Conservation (phyloP, 2,888 invertebrate genomes). For the Metopia argyrocephala region DNA sequence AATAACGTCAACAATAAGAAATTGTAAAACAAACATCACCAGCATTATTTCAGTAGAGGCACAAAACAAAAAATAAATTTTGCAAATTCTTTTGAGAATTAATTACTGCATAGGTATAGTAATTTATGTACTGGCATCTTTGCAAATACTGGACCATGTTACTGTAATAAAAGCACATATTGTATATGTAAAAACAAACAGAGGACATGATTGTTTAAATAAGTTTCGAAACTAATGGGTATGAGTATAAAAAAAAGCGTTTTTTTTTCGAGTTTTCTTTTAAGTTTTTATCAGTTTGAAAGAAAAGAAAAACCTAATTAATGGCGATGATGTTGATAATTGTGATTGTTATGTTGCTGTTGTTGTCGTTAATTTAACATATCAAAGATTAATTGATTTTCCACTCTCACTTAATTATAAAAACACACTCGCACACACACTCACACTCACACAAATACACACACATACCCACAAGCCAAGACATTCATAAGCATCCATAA, state of each 20-base stretch:
- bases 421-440: slow-evolving; percentile 14
- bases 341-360: background rate
- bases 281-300: background rate
- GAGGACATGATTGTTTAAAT: too few species aligned
- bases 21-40: slow-evolving; percentile 23
- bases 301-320: background rate
- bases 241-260: too few species aligned
- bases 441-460: slow-evolving; percentile 36
- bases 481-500: too few species aligned
- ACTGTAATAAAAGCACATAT: too few species aligned
- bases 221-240: too few species aligned
- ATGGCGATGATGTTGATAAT: slow-evolving; percentile 3
- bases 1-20: slow-evolving; percentile 15
- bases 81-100: slow-evolving; percentile 34
- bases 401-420: slow-evolving; percentile 40
- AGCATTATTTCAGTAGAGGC: background rate
- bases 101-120: slow-evolving; percentile 31
- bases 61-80: too few species aligned
- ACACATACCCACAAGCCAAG: slow-evolving; percentile 30
- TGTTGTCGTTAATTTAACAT: slow-evolving; percentile 20
- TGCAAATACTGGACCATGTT: too few species aligned
- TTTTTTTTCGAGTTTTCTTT: background rate
- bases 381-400: slow-evolving; percentile 60
- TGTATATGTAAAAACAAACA: too few species aligned
- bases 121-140: slow-evolving; percentile 41